Evolutionary conservation across 2,888 invertebrate species (phyloP).

Genomic region (Cataglyphis cursor): DNA sequence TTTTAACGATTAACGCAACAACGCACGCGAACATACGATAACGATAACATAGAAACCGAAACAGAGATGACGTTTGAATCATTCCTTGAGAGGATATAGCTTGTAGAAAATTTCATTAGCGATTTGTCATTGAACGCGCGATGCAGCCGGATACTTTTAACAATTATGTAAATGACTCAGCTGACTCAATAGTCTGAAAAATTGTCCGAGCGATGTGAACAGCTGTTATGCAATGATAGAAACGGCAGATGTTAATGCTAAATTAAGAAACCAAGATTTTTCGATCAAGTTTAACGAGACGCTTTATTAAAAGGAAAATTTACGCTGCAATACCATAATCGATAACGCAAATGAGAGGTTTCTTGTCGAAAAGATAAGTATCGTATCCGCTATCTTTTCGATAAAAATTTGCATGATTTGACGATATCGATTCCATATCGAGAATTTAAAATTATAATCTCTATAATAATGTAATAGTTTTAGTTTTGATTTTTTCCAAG

Average conservation of each 20-base stretch:
- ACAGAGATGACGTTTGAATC: slow-evolving; percentile 3
- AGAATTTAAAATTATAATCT: background rate
- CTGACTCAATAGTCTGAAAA: slow-evolving; percentile 3
- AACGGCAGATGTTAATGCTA: background rate
- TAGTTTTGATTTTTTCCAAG: slow-evolving; percentile 92
- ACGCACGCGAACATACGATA: background rate
- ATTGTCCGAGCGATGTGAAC: background rate
- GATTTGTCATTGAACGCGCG: slow-evolving; percentile 15
- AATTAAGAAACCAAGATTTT: slow-evolving; percentile 10
- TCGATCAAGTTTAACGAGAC: slow-evolving; percentile 13
- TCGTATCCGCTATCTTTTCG: background rate
- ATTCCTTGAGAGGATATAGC: slow-evolving; percentile 7
- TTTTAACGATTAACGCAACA: slow-evolving; percentile 28
- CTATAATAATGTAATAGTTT: slow-evolving; percentile 86
- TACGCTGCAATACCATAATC: background rate
- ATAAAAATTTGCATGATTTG: background rate
- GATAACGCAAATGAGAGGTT: slow-evolving; percentile 50
- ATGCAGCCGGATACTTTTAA: slow-evolving; percentile 16
- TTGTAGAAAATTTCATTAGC: slow-evolving; percentile 16
- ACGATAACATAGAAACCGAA: slow-evolving; percentile 2
- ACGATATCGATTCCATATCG: slow-evolving; percentile 14
- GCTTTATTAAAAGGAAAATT: slow-evolving; percentile 7
- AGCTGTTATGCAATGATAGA: background rate
- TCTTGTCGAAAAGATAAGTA: slow-evolving; percentile 25
- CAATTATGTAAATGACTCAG: slow-evolving; percentile 28